A percentile compares a stretch with the other conserved stretches of the same genome.
These are phyloP conservation scores for Hesperia comma DNA, from an alignment of 2,888 invertebrate species.

Conservation along the genomic window DNA sequence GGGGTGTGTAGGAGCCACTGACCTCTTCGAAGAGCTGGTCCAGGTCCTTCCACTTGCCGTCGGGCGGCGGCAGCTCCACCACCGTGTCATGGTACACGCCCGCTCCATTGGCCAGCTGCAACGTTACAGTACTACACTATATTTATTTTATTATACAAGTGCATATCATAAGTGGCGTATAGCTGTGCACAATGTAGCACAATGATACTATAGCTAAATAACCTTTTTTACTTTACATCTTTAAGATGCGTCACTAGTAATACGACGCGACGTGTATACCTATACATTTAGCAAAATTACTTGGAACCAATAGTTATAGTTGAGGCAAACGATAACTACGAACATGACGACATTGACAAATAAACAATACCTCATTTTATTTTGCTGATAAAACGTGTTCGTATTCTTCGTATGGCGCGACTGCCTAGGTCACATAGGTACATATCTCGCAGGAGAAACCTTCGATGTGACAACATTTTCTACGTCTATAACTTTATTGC, in stretches of 20 bases:
- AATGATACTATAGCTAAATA: no score
- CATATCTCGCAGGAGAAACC: no score
- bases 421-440: no score
- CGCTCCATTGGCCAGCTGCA: slow-evolving; percentile 44
- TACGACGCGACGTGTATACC: no score
- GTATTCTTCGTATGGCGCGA: background rate
- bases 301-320: background rate
- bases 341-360: background rate
- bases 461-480: no score
- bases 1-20: slow-evolving; percentile 11
- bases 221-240: no score
- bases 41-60: slow-evolving; percentile 48
- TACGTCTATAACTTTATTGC: no score
- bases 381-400: background rate
- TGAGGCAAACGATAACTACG: background rate
- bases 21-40: slow-evolving; percentile 66
- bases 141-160: no score
- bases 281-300: background rate
- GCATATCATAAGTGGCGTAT: no score
- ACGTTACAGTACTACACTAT: background rate
- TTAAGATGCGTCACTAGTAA: no score
- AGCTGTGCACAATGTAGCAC: no score
- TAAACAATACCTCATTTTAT: background rate
- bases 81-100: slow-evolving; percentile 58
- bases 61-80: slow-evolving; percentile 42